Conservation (phyloP, 1,140 invertebrate genomes). For the Lucilia sericata region DNA sequence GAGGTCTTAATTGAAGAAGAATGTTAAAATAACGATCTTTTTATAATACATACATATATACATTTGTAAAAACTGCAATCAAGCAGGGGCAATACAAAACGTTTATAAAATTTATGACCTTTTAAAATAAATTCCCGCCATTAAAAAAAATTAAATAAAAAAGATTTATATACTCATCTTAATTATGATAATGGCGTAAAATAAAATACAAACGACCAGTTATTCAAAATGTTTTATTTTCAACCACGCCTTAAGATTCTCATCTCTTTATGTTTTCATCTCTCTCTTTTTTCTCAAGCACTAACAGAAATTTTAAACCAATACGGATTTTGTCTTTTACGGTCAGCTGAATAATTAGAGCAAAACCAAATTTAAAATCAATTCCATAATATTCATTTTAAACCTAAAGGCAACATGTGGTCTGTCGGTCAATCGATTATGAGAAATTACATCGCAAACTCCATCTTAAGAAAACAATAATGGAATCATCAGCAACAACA, state of each 20-base stretch:
- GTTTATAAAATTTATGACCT: neutral
- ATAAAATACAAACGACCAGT: slow-evolving; percentile 25
- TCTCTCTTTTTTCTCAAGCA: neutral
- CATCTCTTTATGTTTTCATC: neutral
- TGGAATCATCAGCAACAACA: neutral
- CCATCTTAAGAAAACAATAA: neutral
- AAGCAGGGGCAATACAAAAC: neutral
- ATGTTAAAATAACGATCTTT: neutral
- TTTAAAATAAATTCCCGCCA: neutral
- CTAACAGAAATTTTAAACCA: neutral
- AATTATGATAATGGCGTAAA: slow-evolving; percentile 39
- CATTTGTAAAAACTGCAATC: neutral
- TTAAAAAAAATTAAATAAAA: slow-evolving; percentile 30
- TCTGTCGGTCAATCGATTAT: neutral
- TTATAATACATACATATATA: neutral
- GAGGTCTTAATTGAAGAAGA: slow-evolving; percentile 20
- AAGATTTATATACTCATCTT: slow-evolving; percentile 34
- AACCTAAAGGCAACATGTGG: slow-evolving; percentile 31
- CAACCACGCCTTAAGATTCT: slow-evolving; percentile 9
- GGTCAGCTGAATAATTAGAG: slow-evolving; percentile 39
- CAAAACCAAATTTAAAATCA: neutral
- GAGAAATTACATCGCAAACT: neutral
- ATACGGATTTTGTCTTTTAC: neutral
- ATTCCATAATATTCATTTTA: neutral
- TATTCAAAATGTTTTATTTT: slow-evolving; percentile 19